Base-by-base conservation (phyloP, 2,888 invertebrate genomes). In the Catonia carolina region DNA sequence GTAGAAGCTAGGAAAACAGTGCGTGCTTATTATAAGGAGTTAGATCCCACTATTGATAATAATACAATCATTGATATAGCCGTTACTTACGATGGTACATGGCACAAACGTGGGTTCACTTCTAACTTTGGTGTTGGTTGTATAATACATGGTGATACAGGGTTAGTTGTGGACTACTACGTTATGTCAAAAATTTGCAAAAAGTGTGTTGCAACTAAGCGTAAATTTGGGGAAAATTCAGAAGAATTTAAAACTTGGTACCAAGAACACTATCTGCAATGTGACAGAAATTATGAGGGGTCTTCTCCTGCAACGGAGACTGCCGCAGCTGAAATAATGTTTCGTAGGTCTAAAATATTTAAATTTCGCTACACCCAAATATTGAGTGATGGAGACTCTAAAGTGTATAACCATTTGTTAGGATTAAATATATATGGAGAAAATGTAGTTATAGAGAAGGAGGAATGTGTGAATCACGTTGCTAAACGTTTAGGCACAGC, bases 241-340 rank as follows among this genome's bases (percentile, higher is more conserved):
- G 39, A 39, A 39, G 37, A n/a, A n/a, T n/a, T n/a, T 18, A n/a
- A 17, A 10, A 20, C 39, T 14, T 51, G 51, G 51, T 51, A 14
- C 14, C 3, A 37, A 18, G 53, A 41, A 2, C 53, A 53, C 27
- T 14, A 39, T 12, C 6, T 3, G 7, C 12, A 53, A 5, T 53
- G 37, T 41, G 3, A 8, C 12, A 53, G 12, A 36, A 53, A 53
- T 41, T 37, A 41, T 27, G 31, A n/a, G 3, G 53, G 53, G 4
- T 53, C 39, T 12, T 53, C 53, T 17, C n/a, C 37, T 8, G 20
- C 53, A n/a, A 53, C 41, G 53, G 53, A 39, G 37, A 27, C 8
- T 4, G 27, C 27, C 6, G 51, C 51, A 15, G 51, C 51, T 4
- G 51, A 51, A 15, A 15, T 51, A 18, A 8, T 51, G 8, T 51